A percentile compares a stretch with the other conserved stretches of the same genome.
These are phyloP conservation scores for Ctenodactylus gundi DNA, from an alignment of 2,113 vertebrate genomes.

Conservation along the genomic window DNA sequence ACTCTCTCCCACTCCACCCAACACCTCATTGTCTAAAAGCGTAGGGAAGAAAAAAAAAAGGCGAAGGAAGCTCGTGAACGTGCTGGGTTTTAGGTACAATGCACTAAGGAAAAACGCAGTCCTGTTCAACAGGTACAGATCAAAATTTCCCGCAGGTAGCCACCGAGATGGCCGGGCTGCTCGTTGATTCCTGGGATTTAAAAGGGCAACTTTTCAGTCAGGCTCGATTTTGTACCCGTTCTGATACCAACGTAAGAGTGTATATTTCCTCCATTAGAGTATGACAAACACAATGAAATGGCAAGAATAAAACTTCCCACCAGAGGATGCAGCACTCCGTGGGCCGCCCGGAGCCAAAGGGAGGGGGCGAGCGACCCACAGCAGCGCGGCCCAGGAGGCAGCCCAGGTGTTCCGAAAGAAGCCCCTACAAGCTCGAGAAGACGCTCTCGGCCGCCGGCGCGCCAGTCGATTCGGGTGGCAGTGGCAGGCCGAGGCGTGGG, in stretches of 20 bases:
- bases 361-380: neutral
- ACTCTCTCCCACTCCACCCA: neutral
- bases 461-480: rapidly evolving
- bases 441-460: neutral
- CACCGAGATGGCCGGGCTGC: neutral
- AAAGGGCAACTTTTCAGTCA: neutral
- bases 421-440: neutral
- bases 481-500: rapidly evolving
- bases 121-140: neutral
- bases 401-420: no score
- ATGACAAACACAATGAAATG: neutral
- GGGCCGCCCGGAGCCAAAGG: rapidly evolving
- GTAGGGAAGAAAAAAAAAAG: neutral
- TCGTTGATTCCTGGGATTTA: neutral
- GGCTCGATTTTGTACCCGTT: neutral
- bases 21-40: neutral
- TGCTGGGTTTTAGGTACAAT: neutral
- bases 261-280: neutral
- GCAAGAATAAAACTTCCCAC: neutral
- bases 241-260: neutral
- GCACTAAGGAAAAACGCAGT: neutral
- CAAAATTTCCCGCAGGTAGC: neutral
- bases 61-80: neutral
- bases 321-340: neutral
- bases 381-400: no score